phyloP scores from a whole-genome alignment of 2,888 invertebrate species.

The Molorchus minor region DNA sequence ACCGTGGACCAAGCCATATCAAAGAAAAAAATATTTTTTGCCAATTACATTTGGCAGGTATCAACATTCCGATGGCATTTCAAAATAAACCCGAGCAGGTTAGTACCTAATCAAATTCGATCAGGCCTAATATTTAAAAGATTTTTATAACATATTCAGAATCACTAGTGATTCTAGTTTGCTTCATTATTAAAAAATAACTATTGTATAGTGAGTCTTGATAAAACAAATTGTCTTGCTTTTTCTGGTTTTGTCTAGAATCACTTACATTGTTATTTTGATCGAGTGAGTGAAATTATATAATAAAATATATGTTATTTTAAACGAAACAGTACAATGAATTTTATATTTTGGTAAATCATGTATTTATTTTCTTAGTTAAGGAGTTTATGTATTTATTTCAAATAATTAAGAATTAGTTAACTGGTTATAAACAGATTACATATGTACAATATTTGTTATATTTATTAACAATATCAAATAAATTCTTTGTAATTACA shows the following conservation, averaged over 20 bases:
- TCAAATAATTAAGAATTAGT: constrained; percentile 45
- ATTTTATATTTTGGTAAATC: constrained; percentile 58
- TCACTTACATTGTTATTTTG: constrained; percentile 42
- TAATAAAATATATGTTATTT: constrained; percentile 42
- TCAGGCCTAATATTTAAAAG: constrained; percentile 52
- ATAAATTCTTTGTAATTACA: constrained; percentile 48
- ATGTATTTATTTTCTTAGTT: constrained; percentile 52
- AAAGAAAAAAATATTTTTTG: constrained; percentile 35
- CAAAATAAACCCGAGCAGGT: constrained; percentile 53
- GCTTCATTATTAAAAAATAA: constrained; percentile 36
- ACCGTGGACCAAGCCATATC: constrained; percentile 56
- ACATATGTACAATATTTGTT: constrained; percentile 54
- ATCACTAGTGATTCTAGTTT: constrained; percentile 42
- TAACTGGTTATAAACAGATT: constrained; percentile 38
- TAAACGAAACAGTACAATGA: constrained; percentile 58
- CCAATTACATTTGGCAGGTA: constrained; percentile 26
- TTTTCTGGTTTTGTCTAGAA: constrained; percentile 44
- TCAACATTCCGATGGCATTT: constrained; percentile 56
- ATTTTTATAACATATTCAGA: constrained; percentile 48
- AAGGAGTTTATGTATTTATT: constrained; percentile 54
- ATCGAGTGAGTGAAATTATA: constrained; percentile 31
- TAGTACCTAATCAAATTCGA: constrained; percentile 51
- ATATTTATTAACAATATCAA: constrained; percentile 53
- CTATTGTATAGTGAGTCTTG: constrained; percentile 29
- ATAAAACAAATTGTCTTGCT: constrained; percentile 34